Percentiles rank a stretch among this genome's conserved stretches.
Evolutionary conservation across 2,888 invertebrate species (phyloP).

Genomic region (Netelia inedita): DNA sequence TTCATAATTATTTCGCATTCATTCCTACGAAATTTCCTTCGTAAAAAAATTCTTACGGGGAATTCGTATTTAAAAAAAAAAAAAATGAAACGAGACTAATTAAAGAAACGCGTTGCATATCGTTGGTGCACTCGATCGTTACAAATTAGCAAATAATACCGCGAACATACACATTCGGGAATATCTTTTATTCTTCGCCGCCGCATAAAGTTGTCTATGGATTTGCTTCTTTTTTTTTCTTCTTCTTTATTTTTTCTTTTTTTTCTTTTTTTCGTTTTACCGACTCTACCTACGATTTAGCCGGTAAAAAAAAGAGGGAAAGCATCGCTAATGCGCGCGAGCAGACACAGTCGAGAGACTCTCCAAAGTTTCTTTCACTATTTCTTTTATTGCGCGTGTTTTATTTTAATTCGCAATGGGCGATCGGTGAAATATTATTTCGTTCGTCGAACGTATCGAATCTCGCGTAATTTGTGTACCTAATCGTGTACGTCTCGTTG

Average conservation of each 20-base stretch:
- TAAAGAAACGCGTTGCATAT: neutral
- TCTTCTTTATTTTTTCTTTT: too few relatives aligned
- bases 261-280: constrained; percentile 18
- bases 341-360: constrained; percentile 27
- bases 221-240: too few relatives aligned
- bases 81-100: neutral
- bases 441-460: neutral
- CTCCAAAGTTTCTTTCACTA: constrained; percentile 31
- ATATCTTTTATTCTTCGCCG: constrained; percentile 14
- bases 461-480: neutral
- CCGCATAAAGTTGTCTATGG: neutral
- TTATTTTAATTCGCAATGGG: neutral
- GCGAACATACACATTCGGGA: constrained; percentile 9
- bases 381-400: constrained; percentile 32
- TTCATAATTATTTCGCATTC: too few relatives aligned
- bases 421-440: neutral
- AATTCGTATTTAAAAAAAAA: constrained; percentile 1
- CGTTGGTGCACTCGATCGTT: constrained; percentile 43
- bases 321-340: constrained; percentile 60
- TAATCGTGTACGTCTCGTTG: too few relatives aligned
- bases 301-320: constrained; percentile 59
- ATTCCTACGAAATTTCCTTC: too few relatives aligned
- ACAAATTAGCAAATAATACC: constrained; percentile 46
- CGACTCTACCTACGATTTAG: constrained; percentile 21
- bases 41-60: too few relatives aligned